Base-by-base conservation (phyloP, 2,113 vertebrate genomes). In the Candoia aspera region DNA sequence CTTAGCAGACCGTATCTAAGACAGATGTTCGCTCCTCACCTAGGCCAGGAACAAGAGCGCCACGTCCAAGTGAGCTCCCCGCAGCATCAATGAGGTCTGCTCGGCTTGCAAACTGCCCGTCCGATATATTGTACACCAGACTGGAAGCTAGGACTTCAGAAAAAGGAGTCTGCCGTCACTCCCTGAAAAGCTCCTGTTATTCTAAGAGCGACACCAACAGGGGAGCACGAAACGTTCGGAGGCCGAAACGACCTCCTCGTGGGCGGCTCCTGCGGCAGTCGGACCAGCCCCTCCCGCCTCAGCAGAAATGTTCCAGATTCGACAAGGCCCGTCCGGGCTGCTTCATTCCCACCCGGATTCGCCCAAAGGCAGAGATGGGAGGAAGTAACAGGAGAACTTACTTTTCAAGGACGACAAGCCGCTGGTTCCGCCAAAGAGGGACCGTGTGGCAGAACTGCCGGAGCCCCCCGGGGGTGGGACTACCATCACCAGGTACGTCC, bases 371-470 rank as follows among this genome's bases (percentile, higher is more conserved):
- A 10, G 23, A 3, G 24, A 29, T 54, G 2, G 21, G 23, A 26
- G 68, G 4, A 11, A 24, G 62, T 4, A n/a, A 24, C 15, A 8
- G 10, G 91, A 86, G 17, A 2, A 92, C 98, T 97, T 98, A 99
- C 99, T 99, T 98, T 99, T 99, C 91, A 99, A 98, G 84, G 99
- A 99, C 0, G 99, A 99, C 93, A 99, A 97, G 94, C 99, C 98
- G 94, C 99, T 99, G 91, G 98, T 98, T 59, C 99, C 99, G 85
- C 99, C 99, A 55, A 99, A 99, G 37, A 99, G 98, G 0, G 99
- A 99, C 59, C 99, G 99, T 0, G 99, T 99, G 73, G 99, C 98
- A n/a, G 99, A 99, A 94, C 98, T 99, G 93, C 99, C 99, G 46
- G 99, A 99, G 0, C 99, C 99, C 57, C 99, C 99, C 0, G 99